Evolutionary conservation across 2,888 invertebrate species (phyloP), one percentile per base, ranked within the genome.

Genomic region (Amphiduros pacificus): DNA sequence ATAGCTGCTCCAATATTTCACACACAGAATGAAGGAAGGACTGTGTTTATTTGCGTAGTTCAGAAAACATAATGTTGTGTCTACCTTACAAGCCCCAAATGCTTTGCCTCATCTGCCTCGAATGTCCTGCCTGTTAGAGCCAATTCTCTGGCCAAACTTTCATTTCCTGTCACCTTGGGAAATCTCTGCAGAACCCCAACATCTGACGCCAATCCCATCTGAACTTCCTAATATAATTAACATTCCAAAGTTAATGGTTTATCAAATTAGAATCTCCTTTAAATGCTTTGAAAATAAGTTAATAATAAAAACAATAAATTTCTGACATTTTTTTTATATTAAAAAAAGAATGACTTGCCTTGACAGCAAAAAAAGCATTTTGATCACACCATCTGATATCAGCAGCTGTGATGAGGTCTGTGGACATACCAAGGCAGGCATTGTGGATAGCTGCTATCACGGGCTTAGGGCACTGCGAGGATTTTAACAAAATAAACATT

Each of bases 131-230:
- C 94, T 0, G 97, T 95, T 72, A 87, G 92, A 65, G 92, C 91
- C 0, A 98, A 84, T 78, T 99, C 99, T 26, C 95, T 85, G 0
- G 88, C 91, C 65, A 93, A 85, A 68, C 96, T 94, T 40, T 91
- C 89, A 73, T 89, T 95, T 22, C 94, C 94, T 31, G 97, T 86
- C 2, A 92, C 84, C 85, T 93, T 95, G 1, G 97, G 97, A 20
- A 99, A 83, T 65, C 97, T 87, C 80, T 98, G 98, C 41, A 99
- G 83, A 0, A 91, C 90, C 0, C 99, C 99, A 0, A 98, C 92
- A 85, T 99, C 99, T 2, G 98, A 94, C 2, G 97, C 94, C 82
- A 99, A 85, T 0, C 98, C 98, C 29, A 86, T 65, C 57, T 85
- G 83, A 3, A 85, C 73, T 61, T 83, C 81, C 80, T 80, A 50